Evolutionary conservation across 1,140 invertebrate genomes (phyloP).

Genomic region (Anastrepha obliqua): DNA sequence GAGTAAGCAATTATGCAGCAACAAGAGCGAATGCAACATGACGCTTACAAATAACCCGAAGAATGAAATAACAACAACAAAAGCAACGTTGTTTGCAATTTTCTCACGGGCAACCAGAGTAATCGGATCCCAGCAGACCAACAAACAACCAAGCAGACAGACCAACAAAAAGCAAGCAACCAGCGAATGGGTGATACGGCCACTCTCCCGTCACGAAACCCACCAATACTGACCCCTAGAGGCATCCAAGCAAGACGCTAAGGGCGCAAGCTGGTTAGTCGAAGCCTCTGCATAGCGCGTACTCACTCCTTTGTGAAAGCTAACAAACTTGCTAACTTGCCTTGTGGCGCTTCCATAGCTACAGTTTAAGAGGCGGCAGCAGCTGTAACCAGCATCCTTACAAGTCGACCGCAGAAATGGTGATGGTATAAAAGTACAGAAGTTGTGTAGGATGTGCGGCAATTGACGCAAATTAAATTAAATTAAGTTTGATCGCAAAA

Average conservation of each 20-base stretch:
- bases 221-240: neutral
- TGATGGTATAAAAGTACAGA: neutral
- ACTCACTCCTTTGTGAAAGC: neutral
- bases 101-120: neutral
- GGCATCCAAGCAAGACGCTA: neutral
- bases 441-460: neutral
- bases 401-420: neutral
- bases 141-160: neutral
- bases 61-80: neutral
- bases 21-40: too few species aligned
- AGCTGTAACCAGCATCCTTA: neutral
- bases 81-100: neutral
- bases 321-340: neutral
- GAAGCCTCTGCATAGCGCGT: neutral
- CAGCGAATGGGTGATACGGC: too few species aligned
- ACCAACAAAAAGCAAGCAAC: neutral
- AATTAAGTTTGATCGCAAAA: slow-evolving; percentile 12
- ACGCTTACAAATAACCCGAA: too few species aligned
- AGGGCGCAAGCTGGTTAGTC: neutral
- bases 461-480: slow-evolving; percentile 26
- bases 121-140: neutral
- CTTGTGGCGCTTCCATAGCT: neutral
- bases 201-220: neutral
- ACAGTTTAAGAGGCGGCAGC: neutral
- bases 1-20: too few species aligned